Evolutionary conservation across 2,113 vertebrate species (phyloP), one percentile per base, ranked within the genome.

Genomic region (Antennarius striatus): DNA sequence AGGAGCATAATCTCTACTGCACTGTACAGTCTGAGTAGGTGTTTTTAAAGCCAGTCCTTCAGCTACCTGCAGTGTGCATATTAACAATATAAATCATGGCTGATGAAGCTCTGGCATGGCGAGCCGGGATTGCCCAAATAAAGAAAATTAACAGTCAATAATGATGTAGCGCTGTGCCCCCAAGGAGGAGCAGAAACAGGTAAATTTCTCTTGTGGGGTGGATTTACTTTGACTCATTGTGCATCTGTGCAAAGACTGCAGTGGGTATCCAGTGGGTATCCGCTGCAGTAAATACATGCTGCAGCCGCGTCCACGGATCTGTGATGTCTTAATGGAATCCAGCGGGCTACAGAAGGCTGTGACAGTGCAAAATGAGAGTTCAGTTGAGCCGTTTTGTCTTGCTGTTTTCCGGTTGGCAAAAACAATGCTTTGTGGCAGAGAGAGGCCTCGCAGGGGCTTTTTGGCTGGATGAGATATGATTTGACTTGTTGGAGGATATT

Each of bases 381-480:
- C 68, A 63, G 68, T 75, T 68, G 77, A 86, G 64, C 61, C 70
- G 46, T 84, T 89, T 88, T 82, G 75, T 83, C 78, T 83, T 77
- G 75, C 70, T 86, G 71, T 73, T 71, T 82, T 84, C 70, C 63
- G 69, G 73, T 56, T 81, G 81, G 71, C 65, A 75, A 84, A 83
- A 85, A 85, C 75, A 85, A 88, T 64, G 79, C 68, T 56, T 56
- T 53, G 57, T 80, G 68, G 60, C 77, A 30, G 66, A 45, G 55
- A 61, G 70, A 13, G 81, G 56, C 79, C 75, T 59, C 32, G 32
- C 28, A 50, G 59, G 77, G 79, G 78, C 71, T 78, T 81, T 84
- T 88, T 88, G 80, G 80, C 73, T 62, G 53, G 48, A 84, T 79
- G 79, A 87, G 82, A 88, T 86, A 80, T 81, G 79, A 88, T 79